phyloP scores from a whole-genome alignment of 2,797 vertebrate species.

The Synanceia verrucosa region DNA sequence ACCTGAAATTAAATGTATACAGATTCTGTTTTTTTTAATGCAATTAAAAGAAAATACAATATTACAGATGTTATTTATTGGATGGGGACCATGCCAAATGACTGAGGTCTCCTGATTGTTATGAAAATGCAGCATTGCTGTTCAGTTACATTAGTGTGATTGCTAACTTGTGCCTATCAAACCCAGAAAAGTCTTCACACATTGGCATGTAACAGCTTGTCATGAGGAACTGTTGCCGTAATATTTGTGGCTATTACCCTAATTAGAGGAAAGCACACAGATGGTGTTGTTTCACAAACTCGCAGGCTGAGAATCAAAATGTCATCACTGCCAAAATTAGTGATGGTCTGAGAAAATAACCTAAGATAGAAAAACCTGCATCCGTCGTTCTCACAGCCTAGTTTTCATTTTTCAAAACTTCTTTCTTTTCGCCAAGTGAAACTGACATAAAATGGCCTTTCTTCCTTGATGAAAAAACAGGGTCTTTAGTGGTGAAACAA shows the following conservation, averaged over 20 bases:
- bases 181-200: conserved; percentile 73
- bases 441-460: conserved; percentile 79
- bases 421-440: conserved; percentile 62
- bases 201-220: conserved; percentile 84
- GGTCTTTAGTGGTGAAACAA: conserved; percentile 84
- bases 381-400: conserved; percentile 60
- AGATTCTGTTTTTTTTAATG: conserved; percentile 18
- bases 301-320: conserved; percentile 83
- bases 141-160: conserved; percentile 65
- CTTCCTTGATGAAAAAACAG: conserved; percentile 77
- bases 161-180: conserved; percentile 75
- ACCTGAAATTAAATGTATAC: conserved; percentile 7
- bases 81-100: conserved; percentile 44
- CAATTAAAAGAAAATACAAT: conserved; percentile 18
- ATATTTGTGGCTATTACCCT: conserved; percentile 87
- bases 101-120: conserved; percentile 48
- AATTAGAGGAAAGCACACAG: conserved; percentile 87
- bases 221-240: conserved; percentile 82
- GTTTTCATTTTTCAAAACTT: conserved; percentile 65
- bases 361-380: conserved; percentile 19
- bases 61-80: conserved; percentile 27
- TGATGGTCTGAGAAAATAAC: conserved; percentile 74
- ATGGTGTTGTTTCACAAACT: conserved; percentile 86
- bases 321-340: conserved; percentile 84
- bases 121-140: conserved; percentile 54